Percentiles rank a stretch among this genome's conserved stretches.
Conservation (phyloP, 1,140 invertebrate genomes). For the Pachypsylla venusta region DNA sequence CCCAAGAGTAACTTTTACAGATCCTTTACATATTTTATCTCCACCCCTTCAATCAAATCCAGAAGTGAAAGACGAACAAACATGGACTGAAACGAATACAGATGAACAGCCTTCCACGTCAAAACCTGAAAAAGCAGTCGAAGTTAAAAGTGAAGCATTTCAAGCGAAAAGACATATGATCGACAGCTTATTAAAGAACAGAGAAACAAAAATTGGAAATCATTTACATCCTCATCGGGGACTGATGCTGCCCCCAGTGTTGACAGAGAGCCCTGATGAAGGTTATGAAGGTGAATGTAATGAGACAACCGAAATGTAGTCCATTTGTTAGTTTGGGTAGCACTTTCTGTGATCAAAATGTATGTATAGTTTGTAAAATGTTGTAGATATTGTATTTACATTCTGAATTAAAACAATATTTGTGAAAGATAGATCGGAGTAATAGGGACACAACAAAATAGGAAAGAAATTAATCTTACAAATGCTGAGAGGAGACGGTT, state of each 20-base stretch:
- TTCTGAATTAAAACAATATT: too few species aligned
- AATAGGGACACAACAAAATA: too few species aligned
- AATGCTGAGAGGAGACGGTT: too few species aligned
- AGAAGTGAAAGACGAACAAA: not conserved
- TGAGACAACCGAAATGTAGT: constrained; percentile 23
- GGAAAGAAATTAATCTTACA: too few species aligned
- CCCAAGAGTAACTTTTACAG: constrained; percentile 23
- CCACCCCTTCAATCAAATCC: not conserved
- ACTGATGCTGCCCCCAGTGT: constrained; percentile 35
- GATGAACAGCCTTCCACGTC: constrained; percentile 10
- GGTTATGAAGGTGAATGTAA: constrained; percentile 62
- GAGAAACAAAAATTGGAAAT: constrained; percentile 14
- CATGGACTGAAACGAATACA: not conserved
- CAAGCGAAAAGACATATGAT: constrained; percentile 28
- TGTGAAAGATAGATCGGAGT: too few species aligned
- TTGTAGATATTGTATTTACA: not conserved
- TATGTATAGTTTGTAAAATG: not conserved
- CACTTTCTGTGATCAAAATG: not conserved
- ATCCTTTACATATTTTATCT: constrained; percentile 36
- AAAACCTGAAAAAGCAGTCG: constrained; percentile 10
- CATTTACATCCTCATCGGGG: constrained; percentile 27
- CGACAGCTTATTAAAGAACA: constrained; percentile 12
- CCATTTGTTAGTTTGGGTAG: not conserved
- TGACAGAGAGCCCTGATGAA: constrained; percentile 71
- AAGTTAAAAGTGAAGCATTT: constrained; percentile 22